These are phyloP conservation scores for Melanaphis sacchari DNA, from an alignment of 1,140 invertebrate species.

Conservation along the genomic window DNA sequence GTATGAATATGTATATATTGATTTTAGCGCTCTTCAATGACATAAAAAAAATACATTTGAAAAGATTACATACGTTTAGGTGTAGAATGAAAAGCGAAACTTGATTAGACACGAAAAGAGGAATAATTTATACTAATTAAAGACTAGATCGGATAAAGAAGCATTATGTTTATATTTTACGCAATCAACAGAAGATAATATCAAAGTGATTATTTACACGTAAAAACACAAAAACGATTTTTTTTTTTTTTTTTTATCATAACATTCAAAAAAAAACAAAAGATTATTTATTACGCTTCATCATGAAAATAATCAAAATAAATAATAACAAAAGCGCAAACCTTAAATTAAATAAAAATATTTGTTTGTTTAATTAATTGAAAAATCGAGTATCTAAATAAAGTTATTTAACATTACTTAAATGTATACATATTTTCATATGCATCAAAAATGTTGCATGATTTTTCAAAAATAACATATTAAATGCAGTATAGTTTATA, in stretches of 20 bases:
- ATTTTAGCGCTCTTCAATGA: neutral
- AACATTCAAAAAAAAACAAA: neutral
- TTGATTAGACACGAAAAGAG: neutral
- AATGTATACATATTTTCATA: neutral
- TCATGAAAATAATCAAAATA: neutral
- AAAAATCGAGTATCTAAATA: neutral
- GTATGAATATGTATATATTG: neutral
- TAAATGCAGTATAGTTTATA: neutral
- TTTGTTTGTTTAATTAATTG: neutral
- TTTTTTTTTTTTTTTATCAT: slow-evolving; percentile 16
- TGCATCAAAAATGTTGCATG: neutral
- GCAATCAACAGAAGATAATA: neutral
- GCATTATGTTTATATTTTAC: neutral
- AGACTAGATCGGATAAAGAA: neutral
- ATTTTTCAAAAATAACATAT: neutral
- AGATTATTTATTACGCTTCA: neutral
- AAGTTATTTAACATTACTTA: neutral
- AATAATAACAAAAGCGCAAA: neutral
- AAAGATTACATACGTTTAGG: neutral
- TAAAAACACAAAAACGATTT: neutral
- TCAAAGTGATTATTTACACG: neutral
- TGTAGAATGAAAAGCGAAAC: neutral
- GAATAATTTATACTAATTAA: slow-evolving; percentile 23
- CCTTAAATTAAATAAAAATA: neutral
- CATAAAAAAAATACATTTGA: neutral